Conservation (phyloP, 2,888 invertebrate species). For the Electrophaes corylata region DNA sequence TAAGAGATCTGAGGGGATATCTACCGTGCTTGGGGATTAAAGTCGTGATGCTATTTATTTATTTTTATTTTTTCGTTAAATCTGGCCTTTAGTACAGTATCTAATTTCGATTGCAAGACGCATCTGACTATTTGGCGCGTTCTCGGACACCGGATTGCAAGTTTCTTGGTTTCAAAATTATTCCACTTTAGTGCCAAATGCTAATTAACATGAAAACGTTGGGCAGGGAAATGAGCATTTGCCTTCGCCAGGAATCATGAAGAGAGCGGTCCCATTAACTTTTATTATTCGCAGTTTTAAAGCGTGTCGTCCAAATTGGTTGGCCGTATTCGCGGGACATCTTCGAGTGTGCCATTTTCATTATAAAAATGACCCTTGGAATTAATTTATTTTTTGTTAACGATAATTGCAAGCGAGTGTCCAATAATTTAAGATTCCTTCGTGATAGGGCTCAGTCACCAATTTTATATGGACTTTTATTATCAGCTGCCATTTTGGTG, state of each 20-base stretch:
- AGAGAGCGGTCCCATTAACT: slow-evolving; percentile 78
- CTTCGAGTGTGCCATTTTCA: slow-evolving; percentile 62
- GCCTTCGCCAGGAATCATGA: slow-evolving; percentile 77
- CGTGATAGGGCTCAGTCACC: not conserved
- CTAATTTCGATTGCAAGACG: slow-evolving; percentile 21
- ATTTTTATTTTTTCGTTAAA: no score
- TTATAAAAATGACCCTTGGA: slow-evolving; percentile 62
- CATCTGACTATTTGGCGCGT: slow-evolving; percentile 23
- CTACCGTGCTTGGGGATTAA: no score
- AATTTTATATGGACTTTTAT: not conserved
- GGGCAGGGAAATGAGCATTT: slow-evolving; percentile 71
- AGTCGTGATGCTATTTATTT: no score
- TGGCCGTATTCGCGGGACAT: slow-evolving; percentile 75
- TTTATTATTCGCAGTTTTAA: slow-evolving; percentile 81
- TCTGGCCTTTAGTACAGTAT: not conserved
- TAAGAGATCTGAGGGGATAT: no score
- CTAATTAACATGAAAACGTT: slow-evolving; percentile 78
- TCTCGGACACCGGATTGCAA: slow-evolving; percentile 30
- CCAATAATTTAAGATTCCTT: slow-evolving; percentile 4
- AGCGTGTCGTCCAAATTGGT: slow-evolving; percentile 81
- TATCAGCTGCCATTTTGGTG: not conserved
- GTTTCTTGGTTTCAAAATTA: slow-evolving; percentile 66
- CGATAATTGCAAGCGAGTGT: slow-evolving; percentile 10
- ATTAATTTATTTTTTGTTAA: slow-evolving; percentile 55
- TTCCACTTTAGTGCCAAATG: slow-evolving; percentile 78